phyloP scores from a whole-genome alignment of 64 coral and sea anemone genomes.

The Stichodactyla mertensii region DNA sequence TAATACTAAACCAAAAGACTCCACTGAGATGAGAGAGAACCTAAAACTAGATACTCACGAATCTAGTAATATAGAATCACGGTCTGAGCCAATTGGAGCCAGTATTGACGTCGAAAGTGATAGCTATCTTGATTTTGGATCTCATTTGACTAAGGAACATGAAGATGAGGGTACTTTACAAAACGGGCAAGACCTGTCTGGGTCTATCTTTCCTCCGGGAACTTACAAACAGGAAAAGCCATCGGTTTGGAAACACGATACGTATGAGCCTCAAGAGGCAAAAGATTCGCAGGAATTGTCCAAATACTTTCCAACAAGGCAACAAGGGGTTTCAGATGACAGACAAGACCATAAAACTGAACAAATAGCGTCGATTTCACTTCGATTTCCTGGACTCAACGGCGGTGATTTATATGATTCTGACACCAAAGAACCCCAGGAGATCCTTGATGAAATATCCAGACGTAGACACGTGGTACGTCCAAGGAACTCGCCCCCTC shows the following conservation, averaged over 20 bases:
- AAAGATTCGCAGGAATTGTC: neutral
- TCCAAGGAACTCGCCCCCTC: neutral
- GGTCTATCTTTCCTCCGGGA: neutral
- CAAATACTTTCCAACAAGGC: neutral
- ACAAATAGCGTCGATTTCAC: neutral
- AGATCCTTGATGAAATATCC: conserved; percentile 18
- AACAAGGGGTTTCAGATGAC: neutral
- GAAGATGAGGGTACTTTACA: neutral
- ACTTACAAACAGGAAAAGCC: neutral
- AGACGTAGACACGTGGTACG: neutral
- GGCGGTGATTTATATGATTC: neutral
- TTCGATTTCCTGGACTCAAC: neutral
- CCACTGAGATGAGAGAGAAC: neutral
- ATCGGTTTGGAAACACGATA: neutral
- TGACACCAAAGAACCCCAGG: neutral
- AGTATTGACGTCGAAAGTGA: neutral
- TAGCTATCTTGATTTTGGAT: neutral
- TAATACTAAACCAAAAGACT: neutral
- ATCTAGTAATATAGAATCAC: neutral
- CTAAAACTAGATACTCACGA: neutral
- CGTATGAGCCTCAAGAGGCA: neutral
- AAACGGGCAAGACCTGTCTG: neutral
- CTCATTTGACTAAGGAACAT: neutral
- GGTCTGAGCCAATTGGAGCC: neutral
- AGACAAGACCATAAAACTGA: neutral